A percentile compares a stretch with the other conserved stretches of the same genome.
Conservation (phyloP, 2,888 invertebrate genomes). For the Parnassius glacialis region DNA sequence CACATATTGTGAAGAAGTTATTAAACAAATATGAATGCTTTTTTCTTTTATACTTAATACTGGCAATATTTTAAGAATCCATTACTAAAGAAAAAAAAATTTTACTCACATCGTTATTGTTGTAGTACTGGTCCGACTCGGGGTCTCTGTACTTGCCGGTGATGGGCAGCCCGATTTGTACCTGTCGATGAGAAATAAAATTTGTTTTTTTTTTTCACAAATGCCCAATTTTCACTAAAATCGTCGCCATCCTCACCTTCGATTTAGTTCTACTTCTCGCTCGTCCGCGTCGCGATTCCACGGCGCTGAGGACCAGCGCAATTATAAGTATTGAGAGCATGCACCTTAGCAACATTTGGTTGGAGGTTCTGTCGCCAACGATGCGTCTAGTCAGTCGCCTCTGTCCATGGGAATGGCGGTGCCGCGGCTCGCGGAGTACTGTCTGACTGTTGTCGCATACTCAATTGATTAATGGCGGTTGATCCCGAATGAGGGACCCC, state of each 20-base stretch:
- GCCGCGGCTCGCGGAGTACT: constrained; percentile 3
- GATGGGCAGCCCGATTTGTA: constrained; percentile 92
- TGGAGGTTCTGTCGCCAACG: constrained; percentile 2
- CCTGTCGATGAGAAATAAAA: constrained; percentile 54
- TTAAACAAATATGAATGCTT: too few relatives aligned
- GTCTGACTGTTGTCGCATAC: constrained; percentile 51
- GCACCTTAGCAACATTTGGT: constrained; percentile 52
- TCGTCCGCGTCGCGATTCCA: constrained; percentile 84
- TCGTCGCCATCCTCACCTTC: constrained; percentile 70
- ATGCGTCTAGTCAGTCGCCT: constrained; percentile 20
- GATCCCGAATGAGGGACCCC: constrained; percentile 61
- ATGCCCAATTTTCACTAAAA: background rate
- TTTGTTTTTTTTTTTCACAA: background rate
- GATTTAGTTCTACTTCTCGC: constrained; percentile 88
- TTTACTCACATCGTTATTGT: constrained; percentile 89
- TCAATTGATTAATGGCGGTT: constrained; percentile 74
- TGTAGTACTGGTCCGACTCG: constrained; percentile 94
- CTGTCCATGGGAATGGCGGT: constrained; percentile 20
- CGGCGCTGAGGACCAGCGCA: constrained; percentile 47
- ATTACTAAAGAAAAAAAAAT: background rate
- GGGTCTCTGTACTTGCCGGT: constrained; percentile 94
- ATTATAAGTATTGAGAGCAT: constrained; percentile 35
- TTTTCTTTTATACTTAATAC: too few relatives aligned
- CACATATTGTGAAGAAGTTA: too few relatives aligned
- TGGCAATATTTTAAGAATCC: background rate